Percentiles rank a stretch among this genome's conserved stretches.
phyloP scores from a whole-genome alignment of 1,140 invertebrate genomes.

The Lamellibrachia luymesi region DNA sequence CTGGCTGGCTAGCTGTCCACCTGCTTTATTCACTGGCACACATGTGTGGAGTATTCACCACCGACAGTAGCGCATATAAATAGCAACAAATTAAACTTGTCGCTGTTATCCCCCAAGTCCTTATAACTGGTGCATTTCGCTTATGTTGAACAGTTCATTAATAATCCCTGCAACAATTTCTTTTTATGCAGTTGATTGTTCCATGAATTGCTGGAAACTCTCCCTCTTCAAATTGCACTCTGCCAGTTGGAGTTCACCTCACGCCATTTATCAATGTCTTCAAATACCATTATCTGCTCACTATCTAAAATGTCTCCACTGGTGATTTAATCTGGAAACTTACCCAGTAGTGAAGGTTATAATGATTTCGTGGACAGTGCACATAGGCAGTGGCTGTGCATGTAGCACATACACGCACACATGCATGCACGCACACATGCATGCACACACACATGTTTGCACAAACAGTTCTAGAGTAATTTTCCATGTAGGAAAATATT shows the following conservation, averaged over 20 bases:
- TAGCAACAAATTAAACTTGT: background rate
- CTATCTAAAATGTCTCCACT: background rate
- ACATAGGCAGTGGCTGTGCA: no score
- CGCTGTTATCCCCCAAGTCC: background rate
- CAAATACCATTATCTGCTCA: background rate
- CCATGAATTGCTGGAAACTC: background rate
- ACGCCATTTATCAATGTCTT: background rate
- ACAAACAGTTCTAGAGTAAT: background rate
- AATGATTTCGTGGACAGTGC: background rate
- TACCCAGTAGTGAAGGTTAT: background rate
- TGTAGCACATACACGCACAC: background rate
- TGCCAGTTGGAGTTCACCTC: background rate
- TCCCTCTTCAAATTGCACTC: background rate
- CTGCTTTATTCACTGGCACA: background rate
- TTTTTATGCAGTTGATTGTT: background rate
- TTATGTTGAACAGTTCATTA: background rate
- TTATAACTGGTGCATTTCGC: background rate
- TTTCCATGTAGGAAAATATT: no score
- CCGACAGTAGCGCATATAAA: background rate
- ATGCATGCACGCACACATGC: background rate
- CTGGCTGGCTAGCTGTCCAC: background rate
- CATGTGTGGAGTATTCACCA: background rate
- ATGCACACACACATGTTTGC: background rate
- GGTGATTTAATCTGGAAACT: background rate
- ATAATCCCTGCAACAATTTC: background rate